Percentiles rank a stretch among this genome's conserved stretches.
Conservation (phyloP, 2,797 vertebrate species). For the Taenioides sp. region DNA sequence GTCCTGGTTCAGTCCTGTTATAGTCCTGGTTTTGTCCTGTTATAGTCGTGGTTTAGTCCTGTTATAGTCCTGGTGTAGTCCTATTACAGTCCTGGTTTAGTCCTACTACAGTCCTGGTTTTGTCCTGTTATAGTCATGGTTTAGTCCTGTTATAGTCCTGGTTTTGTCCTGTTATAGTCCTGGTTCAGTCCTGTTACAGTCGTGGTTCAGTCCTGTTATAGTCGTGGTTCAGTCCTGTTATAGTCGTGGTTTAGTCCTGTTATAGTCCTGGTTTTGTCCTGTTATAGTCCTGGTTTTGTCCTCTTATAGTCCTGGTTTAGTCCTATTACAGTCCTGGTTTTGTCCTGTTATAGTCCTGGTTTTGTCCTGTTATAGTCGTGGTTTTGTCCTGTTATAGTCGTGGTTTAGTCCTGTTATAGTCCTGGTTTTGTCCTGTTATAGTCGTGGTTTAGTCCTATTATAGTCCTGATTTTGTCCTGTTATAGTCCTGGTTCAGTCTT, state of each 20-base stretch:
- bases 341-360: too few relatives aligned
- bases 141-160: background rate
- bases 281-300: too few relatives aligned
- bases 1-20: conserved; percentile 16
- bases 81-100: background rate
- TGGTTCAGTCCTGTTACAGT: conserved; percentile 10
- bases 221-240: background rate
- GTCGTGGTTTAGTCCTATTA: background rate
- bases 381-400: background rate
- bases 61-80: background rate
- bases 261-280: too few relatives aligned
- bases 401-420: conserved; percentile 14
- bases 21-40: background rate
- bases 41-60: background rate
- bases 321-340: too few relatives aligned
- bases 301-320: too few relatives aligned
- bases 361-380: background rate
- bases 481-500: background rate
- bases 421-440: background rate
- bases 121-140: background rate
- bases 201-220: background rate
- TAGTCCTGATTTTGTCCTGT: background rate
- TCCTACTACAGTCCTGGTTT: too few relatives aligned
- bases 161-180: background rate
- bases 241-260: too few relatives aligned